phyloP scores from a whole-genome alignment of 2,113 vertebrate genomes.

The Salvator merianae region DNA sequence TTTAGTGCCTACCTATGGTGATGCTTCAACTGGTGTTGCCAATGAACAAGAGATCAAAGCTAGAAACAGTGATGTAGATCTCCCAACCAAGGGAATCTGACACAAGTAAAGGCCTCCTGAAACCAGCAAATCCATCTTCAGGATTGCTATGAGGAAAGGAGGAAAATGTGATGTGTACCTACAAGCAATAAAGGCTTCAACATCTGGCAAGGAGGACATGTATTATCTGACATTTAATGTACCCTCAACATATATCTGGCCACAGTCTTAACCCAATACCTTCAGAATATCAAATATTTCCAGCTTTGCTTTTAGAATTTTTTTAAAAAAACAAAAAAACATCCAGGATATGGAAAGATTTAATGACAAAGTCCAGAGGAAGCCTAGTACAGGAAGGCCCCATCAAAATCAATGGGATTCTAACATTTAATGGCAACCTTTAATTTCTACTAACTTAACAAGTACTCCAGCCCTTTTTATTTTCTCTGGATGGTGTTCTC shows the following conservation, averaged over 20 bases:
- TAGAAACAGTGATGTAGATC: too few species aligned
- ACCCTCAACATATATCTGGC: background rate
- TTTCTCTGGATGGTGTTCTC: background rate
- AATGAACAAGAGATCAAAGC: too few species aligned
- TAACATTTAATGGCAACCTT: background rate
- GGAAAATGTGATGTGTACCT: background rate
- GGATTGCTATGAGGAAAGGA: too few species aligned
- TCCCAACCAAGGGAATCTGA: too few species aligned
- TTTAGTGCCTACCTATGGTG: too few species aligned
- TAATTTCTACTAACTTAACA: background rate
- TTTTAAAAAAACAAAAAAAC: too few species aligned
- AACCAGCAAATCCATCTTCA: too few species aligned
- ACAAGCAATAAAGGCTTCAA: background rate
- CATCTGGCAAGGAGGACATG: background rate
- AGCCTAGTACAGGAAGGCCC: background rate
- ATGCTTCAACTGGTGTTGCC: too few species aligned
- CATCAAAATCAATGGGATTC: background rate
- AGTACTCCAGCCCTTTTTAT: background rate
- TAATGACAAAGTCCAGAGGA: background rate
- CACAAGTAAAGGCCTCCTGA: too few species aligned
- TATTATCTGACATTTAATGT: background rate
- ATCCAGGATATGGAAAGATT: background rate
- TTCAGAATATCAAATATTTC: constrained; percentile 1
- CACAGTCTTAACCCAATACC: background rate
- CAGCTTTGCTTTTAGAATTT: background rate